phyloP scores from a whole-genome alignment of 2,113 vertebrate genomes.

The Phasianus colchicus region DNA sequence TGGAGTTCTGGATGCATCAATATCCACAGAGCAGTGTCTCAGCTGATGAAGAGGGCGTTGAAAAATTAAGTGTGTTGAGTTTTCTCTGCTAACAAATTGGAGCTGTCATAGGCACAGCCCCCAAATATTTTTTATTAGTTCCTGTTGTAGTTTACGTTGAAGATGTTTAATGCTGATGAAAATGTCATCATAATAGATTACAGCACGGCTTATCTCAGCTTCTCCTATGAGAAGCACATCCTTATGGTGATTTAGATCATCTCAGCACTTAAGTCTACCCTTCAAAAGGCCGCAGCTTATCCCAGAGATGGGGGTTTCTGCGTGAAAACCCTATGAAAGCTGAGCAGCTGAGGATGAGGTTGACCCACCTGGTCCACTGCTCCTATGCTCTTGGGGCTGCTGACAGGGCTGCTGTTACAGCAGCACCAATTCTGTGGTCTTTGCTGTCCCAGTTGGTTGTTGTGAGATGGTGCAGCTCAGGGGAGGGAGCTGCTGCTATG shows the following conservation, averaged over 20 bases:
- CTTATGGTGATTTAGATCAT: neutral
- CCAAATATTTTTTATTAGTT: neutral
- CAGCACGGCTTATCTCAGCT: neutral
- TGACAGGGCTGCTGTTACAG: neutral
- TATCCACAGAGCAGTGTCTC: neutral
- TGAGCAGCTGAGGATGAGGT: neutral
- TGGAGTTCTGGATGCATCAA: neutral
- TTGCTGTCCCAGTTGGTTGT: neutral
- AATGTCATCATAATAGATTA: constrained; percentile 5
- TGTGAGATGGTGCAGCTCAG: too few relatives aligned
- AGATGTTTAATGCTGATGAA: constrained; percentile 14
- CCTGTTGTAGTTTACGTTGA: neutral
- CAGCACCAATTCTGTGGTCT: neutral
- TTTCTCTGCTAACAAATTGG: neutral
- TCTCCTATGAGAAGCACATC: neutral
- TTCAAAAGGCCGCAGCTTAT: fast-evolving
- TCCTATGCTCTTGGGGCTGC: neutral
- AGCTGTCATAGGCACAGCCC: neutral
- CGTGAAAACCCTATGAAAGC: neutral
- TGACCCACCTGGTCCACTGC: too few relatives aligned
- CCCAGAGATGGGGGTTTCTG: neutral
- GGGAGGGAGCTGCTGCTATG: neutral
- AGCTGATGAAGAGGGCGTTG: neutral
- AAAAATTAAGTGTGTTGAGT: neutral
- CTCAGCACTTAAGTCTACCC: neutral